Evolutionary conservation across 2,888 invertebrate species (phyloP).

Genomic region (Drosophila algonquin): DNA sequence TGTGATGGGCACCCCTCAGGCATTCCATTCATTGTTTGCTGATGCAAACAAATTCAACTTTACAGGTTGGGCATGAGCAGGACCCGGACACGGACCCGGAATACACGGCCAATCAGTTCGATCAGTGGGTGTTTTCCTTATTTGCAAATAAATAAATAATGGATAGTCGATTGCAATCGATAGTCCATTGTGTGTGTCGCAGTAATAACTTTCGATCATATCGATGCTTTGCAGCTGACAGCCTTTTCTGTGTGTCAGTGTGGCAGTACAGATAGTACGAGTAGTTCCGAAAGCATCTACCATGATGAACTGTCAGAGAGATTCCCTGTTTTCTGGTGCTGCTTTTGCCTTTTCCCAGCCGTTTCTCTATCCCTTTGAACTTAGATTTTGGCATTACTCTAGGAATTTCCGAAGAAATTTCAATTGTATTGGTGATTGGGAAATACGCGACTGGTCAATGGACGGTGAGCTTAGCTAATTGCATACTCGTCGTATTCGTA

Average conservation of each 20-base stretch:
- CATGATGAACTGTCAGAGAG: background rate
- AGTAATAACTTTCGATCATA: slow-evolving; percentile 6
- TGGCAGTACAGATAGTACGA: background rate
- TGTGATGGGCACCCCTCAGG: background rate
- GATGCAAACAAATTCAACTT: slow-evolving; percentile 2
- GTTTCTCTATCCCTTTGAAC: too few relatives aligned
- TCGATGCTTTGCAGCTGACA: background rate
- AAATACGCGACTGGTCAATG: background rate
- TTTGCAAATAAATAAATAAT: slow-evolving; percentile 24
- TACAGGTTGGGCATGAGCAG: too few relatives aligned
- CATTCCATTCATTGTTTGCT: background rate
- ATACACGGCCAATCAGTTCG: slow-evolving; percentile 3
- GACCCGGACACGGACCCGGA: too few relatives aligned
- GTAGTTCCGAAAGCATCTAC: background rate
- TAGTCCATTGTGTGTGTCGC: background rate
- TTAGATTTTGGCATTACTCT: background rate
- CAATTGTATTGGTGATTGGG: background rate
- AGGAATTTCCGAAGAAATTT: background rate
- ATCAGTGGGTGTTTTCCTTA: background rate
- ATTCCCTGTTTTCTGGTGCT: too few relatives aligned
- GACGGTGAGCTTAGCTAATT: background rate
- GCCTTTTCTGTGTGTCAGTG: background rate
- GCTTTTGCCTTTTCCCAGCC: too few relatives aligned
- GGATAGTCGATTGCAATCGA: slow-evolving; percentile 27
- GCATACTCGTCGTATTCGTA: background rate